Conservation (phyloP, 1,140 invertebrate species). For the Dolichoris vasculosae region DNA sequence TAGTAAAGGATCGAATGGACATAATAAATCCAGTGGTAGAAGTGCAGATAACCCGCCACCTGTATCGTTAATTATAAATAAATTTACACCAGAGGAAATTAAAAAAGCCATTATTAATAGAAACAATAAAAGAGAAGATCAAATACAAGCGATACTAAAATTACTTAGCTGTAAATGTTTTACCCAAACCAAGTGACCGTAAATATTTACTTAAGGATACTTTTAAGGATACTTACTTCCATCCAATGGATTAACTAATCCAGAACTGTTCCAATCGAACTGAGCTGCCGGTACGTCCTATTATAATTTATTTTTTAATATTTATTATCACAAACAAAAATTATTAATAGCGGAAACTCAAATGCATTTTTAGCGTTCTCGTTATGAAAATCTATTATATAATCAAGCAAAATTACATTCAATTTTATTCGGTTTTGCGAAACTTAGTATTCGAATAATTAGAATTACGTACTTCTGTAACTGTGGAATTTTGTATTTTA, state of each 20-base stretch:
- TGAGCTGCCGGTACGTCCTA: constrained; percentile 78
- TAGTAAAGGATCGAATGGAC: constrained; percentile 73
- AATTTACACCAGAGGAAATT: constrained; percentile 23
- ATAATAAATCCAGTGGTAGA: constrained; percentile 72
- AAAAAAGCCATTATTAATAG: not conserved
- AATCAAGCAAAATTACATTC: not conserved
- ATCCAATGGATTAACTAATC: constrained; percentile 80
- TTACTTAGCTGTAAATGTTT: not conserved
- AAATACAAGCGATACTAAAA: not conserved
- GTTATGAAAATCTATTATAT: constrained; percentile 15
- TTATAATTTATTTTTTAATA: constrained; percentile 44
- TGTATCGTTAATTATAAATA: constrained; percentile 57
- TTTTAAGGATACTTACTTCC: constrained; percentile 75
- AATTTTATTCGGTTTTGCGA: not conserved
- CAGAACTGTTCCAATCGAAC: constrained; percentile 81
- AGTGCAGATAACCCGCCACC: constrained; percentile 73
- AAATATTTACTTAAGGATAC: not conserved
- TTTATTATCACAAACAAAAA: not conserved
- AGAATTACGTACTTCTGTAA: constrained; percentile 64
- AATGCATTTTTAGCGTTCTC: not conserved
- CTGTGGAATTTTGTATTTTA: constrained; percentile 60
- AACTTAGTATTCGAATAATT: not conserved
- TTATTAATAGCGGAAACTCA: not conserved
- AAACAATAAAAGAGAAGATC: constrained; percentile 14
- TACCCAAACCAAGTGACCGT: not conserved